Evolutionary conservation across 2,113 vertebrate genomes (phyloP), one percentile per base, ranked within the genome.

Genomic region (Cyanistes caeruleus): DNA sequence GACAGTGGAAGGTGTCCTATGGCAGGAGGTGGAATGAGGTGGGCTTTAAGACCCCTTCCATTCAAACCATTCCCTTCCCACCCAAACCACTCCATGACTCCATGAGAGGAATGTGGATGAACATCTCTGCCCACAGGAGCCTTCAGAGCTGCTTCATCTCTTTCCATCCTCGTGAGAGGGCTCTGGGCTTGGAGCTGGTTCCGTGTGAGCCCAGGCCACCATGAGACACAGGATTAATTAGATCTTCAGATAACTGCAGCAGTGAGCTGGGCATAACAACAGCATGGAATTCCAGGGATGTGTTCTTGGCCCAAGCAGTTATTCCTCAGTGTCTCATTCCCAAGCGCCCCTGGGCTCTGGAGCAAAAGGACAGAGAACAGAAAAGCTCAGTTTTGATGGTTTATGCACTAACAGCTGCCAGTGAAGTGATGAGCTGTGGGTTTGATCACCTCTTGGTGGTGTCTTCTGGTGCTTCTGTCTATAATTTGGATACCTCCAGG

Each of bases 1-100:
- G 33, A 0, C 0, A 5, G 39, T 7, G 46, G 39, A 1, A 75
- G 23, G 11, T 46, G 62, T 53, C 62, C 9, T 20, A 3, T n/a
- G 37, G 28, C 37, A 65, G 31, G 60, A 16, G 51, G 3, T 25
- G 35, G 58, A 1, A 58, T 1, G 1, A 20, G 24, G 15, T 68
- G 20, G 2, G 11, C 16, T 69, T 6, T 62, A 0, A 69, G n/a
- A 3, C 55, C 49, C 11, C 28, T 53, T 62, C 7, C 7, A 22
- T n/a, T 46, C 62, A 60, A 4, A 18, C 24, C 24, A 2, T 39
- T 62, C 49, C 11, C 28, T 53, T 62, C 7, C 7, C 3, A 22
- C 39, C 53, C 62, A 60, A 4, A 18, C 24, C 24, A 2, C 41
- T 31, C 48, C 33, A 4, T 30, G 46, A 7, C 15, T 68, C 52